Base-by-base conservation (phyloP, 2,888 invertebrate species). In the Meta bourneti region DNA sequence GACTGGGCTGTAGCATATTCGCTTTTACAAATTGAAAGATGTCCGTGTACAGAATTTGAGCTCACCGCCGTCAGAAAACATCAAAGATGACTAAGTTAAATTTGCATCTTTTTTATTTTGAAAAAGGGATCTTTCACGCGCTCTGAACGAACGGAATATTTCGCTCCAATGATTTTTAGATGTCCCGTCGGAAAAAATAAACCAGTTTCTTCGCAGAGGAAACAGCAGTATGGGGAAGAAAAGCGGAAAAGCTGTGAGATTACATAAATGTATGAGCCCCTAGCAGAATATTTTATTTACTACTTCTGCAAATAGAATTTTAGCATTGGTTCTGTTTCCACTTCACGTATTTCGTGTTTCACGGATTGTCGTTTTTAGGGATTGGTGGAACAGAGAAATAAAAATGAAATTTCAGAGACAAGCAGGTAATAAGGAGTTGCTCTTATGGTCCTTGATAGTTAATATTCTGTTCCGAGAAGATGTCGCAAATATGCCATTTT, bases 301-400 rank as follows among this genome's bases (percentile, higher is more conserved):
- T 61, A 61, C 61, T 61, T 61, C 61, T 61, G 16, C 61, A 61
- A 61, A 61, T 61, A 61, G 61, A 61, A 61, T 61, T 61, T 61
- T 61, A 61, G 61, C 61, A 61, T 61, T 61, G 61, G 61, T 61
- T 61, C 61, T 61, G 61, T 61, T 61, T 61, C 61, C 61, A 61
- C 61, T 61, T 61, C 61, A 61, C 61, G 61, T 61, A 61, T 61
- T 61, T 61, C 61, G 61, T 61, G 61, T 61, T 61, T 61, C 61
- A 61, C 61, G 61, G 61, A 61, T 61, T 61, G 61, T 61, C 61
- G 61, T 61, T 61, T 61, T 61, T 61, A 8, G 61, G 61, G 6
- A 34, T 34, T 34, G 34, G 34, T 34, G 34, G 34, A 61, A 61
- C 13, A 61, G 61, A 16, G 11, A 61, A 16, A 61, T 61, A 61